Evolutionary conservation across 2,888 invertebrate species (phyloP), one percentile per base, ranked within the genome.

Genomic region (Podabrus alpinus): DNA sequence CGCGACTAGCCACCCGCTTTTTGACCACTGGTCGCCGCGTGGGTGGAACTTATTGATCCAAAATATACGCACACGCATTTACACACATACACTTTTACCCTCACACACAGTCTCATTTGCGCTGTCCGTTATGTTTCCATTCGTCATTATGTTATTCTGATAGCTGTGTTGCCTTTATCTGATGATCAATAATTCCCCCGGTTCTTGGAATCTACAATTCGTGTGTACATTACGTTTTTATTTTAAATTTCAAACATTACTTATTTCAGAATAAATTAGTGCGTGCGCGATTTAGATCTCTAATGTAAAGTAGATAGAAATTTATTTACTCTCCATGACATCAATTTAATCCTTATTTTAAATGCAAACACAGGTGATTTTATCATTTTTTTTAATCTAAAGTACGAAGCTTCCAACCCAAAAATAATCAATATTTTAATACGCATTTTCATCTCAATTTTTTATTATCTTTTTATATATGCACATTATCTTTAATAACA

Each of bases 21-120:
- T 85, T 87, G 87, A 87, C 87, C 87, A 87, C 84, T 87, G 87
- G 87, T 86, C 87, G 83, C 82, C 82, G 84, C 84, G 86, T 87
- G 85, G 86, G 86, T 85, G 87, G 84, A 84, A 80, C 79, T 84
- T 87, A 87, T 87, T 87, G 87, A 87, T 87, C 86, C 84, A 82
- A 81, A 79, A 82, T 78, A 78, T 77, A 80, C 75, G 77, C 82
- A 85, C 85, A 84, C 84, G 83, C 85, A 84, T 84, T 83, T 82
- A 84, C 80, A 85, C 83, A 82, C 84, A 84, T 82, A 82, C 81
- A 83, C 82, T 81, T 82, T 78, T 79, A 79, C 79, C 79, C 80
- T 74, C 76, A 75, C 74, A 75, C 73, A 77, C 74, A 77, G 77
- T 85, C 84, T 85, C 85, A 85, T 85, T 86, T 85, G 84, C 84